Conservation (phyloP, 2,113 vertebrate species). For the Motacilla alba region DNA sequence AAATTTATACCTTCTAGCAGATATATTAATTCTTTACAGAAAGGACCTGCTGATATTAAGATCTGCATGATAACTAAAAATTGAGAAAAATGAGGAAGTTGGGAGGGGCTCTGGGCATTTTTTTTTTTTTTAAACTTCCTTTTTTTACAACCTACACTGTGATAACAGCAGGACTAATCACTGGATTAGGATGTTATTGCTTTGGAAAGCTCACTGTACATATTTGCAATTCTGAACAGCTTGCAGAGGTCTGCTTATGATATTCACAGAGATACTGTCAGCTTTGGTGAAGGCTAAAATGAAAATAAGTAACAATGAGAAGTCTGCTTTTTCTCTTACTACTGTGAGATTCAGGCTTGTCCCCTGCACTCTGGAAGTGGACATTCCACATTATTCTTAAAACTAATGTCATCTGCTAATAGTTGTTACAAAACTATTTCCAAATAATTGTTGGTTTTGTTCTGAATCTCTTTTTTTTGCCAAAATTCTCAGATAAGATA, state of each 20-base stretch:
- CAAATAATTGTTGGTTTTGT: neutral
- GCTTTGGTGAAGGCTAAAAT: neutral
- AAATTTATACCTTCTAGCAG: neutral
- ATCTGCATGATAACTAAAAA: neutral
- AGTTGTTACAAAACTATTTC: neutral
- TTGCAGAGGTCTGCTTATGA: neutral
- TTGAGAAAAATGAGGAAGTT: neutral
- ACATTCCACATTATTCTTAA: neutral
- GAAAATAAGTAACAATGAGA: neutral
- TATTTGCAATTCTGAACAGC: constrained; percentile 33
- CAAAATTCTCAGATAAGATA: neutral
- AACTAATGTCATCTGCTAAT: neutral
- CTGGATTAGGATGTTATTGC: neutral
- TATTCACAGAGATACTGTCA: neutral
- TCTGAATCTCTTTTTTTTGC: neutral
- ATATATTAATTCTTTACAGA: neutral
- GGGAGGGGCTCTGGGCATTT: fast-evolving
- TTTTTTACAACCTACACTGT: neutral
- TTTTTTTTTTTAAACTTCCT: neutral
- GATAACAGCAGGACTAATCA: constrained; percentile 1
- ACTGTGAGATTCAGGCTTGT: neutral
- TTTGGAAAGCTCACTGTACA: neutral
- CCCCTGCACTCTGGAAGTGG: neutral
- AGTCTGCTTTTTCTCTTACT: neutral
- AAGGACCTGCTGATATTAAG: neutral